These are phyloP conservation scores for Saccostrea glomerata DNA, from an alignment of 1,140 invertebrate genomes.

Conservation along the genomic window DNA sequence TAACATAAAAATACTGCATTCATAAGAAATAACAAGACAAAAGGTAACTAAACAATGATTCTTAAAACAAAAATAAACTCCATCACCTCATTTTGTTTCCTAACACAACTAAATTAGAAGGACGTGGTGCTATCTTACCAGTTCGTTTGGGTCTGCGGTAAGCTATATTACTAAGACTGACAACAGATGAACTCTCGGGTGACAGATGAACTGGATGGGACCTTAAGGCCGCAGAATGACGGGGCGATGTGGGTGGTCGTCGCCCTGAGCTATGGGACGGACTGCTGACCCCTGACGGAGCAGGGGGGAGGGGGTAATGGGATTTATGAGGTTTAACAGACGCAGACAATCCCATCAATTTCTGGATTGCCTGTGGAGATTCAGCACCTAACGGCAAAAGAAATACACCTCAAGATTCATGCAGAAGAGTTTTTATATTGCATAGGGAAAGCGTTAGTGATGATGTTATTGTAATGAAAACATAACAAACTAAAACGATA, in stretches of 20 bases:
- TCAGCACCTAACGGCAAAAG: slow-evolving; percentile 85
- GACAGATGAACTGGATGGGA: slow-evolving; percentile 91
- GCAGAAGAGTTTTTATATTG: slow-evolving; percentile 39
- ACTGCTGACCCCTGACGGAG: slow-evolving; percentile 75
- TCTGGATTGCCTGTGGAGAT: slow-evolving; percentile 96
- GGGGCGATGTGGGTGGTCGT: slow-evolving; percentile 82
- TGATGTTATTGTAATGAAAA: neutral
- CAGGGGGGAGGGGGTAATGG: slow-evolving; percentile 72
- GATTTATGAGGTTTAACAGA: slow-evolving; percentile 87
- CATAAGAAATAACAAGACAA: neutral
- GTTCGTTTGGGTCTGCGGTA: slow-evolving; percentile 91
- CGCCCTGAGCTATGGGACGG: slow-evolving; percentile 82
- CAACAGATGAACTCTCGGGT: slow-evolving; percentile 96
- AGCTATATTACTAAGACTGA: slow-evolving; percentile 92
- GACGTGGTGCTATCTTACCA: slow-evolving; percentile 81
- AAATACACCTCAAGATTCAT: slow-evolving; percentile 54
- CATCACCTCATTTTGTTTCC: neutral
- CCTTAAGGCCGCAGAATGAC: slow-evolving; percentile 80
- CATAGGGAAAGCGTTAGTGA: slow-evolving; percentile 24
- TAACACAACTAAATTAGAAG: slow-evolving; percentile 7
- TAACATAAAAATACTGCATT: slow-evolving; percentile 42
- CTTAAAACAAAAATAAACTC: neutral
- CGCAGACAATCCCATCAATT: slow-evolving; percentile 91
- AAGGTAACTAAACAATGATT: slow-evolving; percentile 2
- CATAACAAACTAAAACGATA: neutral